These are phyloP conservation scores for Numida meleagris DNA, from an alignment of 2,113 vertebrate genomes.

Conservation along the genomic window DNA sequence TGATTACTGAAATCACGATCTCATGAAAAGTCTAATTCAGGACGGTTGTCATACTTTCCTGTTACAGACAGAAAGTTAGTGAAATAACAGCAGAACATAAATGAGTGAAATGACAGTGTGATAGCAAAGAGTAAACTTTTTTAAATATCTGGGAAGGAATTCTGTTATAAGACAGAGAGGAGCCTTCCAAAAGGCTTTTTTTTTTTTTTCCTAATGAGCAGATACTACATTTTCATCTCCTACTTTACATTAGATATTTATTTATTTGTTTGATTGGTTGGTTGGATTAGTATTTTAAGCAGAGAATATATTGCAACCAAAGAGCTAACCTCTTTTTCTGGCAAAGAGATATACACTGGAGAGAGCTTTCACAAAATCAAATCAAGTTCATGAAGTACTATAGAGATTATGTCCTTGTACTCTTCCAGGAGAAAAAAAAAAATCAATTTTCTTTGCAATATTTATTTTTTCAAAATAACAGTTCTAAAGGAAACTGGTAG, in stretches of 20 bases:
- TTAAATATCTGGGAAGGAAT: not conserved
- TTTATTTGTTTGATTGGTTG: not conserved
- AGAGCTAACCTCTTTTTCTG: not conserved
- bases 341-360: not conserved
- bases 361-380: constrained; percentile 33
- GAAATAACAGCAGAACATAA: not conserved
- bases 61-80: not conserved
- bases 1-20: not conserved
- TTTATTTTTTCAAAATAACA: constrained; percentile 32
- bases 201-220: not conserved
- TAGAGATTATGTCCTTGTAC: constrained; percentile 22
- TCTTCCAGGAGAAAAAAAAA: constrained; percentile 7
- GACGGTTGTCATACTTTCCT: not conserved
- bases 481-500: not conserved
- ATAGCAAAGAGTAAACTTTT: not conserved
- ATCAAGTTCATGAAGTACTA: constrained; percentile 7
- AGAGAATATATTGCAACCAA: not conserved
- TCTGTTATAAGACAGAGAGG: not conserved
- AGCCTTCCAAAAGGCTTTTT: not conserved
- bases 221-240: not conserved
- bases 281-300: not conserved
- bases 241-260: not conserved
- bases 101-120: not conserved
- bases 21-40: not conserved
- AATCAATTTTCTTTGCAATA: constrained; percentile 46